A percentile compares a stretch with the other conserved stretches of the same genome.
These are phyloP conservation scores for Microtus montanus DNA, from an alignment of 2,113 vertebrate species.

Conservation along the genomic window DNA sequence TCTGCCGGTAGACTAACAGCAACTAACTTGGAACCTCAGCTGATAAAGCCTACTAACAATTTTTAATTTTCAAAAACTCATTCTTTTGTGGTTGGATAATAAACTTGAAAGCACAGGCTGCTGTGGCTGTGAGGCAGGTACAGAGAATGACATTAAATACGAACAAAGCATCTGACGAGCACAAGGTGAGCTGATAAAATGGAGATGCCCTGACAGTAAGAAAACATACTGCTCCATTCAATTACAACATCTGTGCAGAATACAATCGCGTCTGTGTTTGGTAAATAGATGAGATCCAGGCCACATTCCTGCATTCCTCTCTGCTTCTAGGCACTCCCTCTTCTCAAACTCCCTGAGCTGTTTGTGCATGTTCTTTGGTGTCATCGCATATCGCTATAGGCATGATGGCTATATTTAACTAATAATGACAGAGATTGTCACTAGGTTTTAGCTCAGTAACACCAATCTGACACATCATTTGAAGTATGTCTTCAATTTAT, in stretches of 20 bases:
- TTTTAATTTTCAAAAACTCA: slow-evolving; percentile 38
- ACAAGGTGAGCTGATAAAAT: slow-evolving; percentile 67
- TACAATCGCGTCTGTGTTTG: slow-evolving; percentile 79
- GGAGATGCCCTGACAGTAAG: slow-evolving; percentile 72
- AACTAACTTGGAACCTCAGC: slow-evolving; percentile 46
- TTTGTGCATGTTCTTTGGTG: slow-evolving; percentile 86
- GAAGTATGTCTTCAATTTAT: slow-evolving; percentile 87
- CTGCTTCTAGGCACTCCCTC: slow-evolving; percentile 83
- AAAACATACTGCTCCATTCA: slow-evolving; percentile 76
- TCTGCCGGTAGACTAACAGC: slow-evolving; percentile 24
- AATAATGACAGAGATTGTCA: slow-evolving; percentile 87
- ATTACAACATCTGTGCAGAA: slow-evolving; percentile 74
- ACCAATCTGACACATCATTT: slow-evolving; percentile 89
- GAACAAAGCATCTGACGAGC: slow-evolving; percentile 49
- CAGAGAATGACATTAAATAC: slow-evolving; percentile 62
- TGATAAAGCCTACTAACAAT: slow-evolving; percentile 52
- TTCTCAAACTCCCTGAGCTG: slow-evolving; percentile 83
- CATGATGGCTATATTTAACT: slow-evolving; percentile 86
- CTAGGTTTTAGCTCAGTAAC: slow-evolving; percentile 91
- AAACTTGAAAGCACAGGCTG: slow-evolving; percentile 58
- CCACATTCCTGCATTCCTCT: slow-evolving; percentile 86
- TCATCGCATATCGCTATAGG: slow-evolving; percentile 84
- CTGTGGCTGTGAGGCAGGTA: slow-evolving; percentile 54
- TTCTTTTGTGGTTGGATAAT: slow-evolving; percentile 35
- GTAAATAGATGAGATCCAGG: slow-evolving; percentile 82